These are phyloP conservation scores for Eudemis profundana DNA, from an alignment of 2,888 invertebrate genomes.

Conservation along the genomic window DNA sequence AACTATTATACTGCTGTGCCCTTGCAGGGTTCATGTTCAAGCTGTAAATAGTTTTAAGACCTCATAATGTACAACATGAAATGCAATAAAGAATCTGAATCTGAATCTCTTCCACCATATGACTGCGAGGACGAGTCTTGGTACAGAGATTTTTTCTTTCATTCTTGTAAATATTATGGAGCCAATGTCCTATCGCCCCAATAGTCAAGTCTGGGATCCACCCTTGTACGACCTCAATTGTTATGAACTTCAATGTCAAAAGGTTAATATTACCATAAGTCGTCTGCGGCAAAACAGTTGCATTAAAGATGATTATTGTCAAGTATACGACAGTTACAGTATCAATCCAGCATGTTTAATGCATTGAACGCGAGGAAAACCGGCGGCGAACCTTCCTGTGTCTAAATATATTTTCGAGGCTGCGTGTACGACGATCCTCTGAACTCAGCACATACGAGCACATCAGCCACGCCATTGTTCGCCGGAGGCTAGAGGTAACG, in stretches of 20 bases:
- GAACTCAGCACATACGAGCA: constrained; percentile 28
- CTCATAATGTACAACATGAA: too few relatives aligned
- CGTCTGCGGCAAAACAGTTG: constrained; percentile 25
- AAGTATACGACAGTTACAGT: constrained; percentile 14
- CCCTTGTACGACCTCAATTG: constrained; percentile 19
- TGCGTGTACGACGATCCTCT: constrained; percentile 45
- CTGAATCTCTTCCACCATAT: background rate
- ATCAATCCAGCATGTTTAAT: constrained; percentile 13
- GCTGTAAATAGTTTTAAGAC: too few relatives aligned
- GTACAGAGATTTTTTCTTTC: background rate
- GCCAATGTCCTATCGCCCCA: constrained; percentile 11
- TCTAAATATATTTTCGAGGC: constrained; percentile 50
- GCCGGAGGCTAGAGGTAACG: constrained; percentile 26
- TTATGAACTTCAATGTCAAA: constrained; percentile 2
- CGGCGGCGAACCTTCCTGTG: constrained; percentile 47
- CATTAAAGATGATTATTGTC: constrained; percentile 31
- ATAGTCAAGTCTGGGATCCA: background rate
- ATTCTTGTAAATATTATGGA: background rate
- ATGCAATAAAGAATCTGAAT: too few relatives aligned
- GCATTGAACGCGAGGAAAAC: constrained; percentile 47
- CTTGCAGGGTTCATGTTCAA: too few relatives aligned
- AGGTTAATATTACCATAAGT: constrained; percentile 28
- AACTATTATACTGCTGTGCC: too few relatives aligned
- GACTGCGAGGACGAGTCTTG: background rate
- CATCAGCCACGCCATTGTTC: constrained; percentile 36